Conservation (phyloP, 2,888 invertebrate species). For the Amphipoea oculea region DNA sequence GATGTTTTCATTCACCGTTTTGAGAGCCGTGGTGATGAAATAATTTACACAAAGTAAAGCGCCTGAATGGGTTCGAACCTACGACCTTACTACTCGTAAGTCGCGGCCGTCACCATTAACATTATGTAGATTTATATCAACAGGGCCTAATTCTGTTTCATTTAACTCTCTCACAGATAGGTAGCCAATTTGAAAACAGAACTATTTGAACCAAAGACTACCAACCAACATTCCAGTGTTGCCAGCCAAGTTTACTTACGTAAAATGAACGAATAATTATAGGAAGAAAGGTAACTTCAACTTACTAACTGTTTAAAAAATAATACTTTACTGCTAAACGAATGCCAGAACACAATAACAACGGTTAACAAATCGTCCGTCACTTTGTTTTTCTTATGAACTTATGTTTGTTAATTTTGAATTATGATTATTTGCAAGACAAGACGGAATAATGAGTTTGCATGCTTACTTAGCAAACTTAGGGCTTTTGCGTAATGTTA, state of each 20-base stretch:
- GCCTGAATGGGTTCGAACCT: too few relatives aligned
- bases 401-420: slow-evolving; percentile 33
- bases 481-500: background rate
- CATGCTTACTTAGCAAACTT: slow-evolving; percentile 17
- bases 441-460: slow-evolving; percentile 4
- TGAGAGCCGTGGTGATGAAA: too few relatives aligned
- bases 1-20: too few relatives aligned
- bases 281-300: slow-evolving; percentile 5
- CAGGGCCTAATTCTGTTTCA: too few relatives aligned
- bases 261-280: slow-evolving; percentile 32
- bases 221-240: slow-evolving; percentile 32
- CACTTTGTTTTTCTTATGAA: slow-evolving; percentile 3
- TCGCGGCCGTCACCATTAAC: too few relatives aligned
- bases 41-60: too few relatives aligned
- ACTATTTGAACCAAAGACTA: slow-evolving; percentile 4
- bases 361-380: slow-evolving; percentile 26
- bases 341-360: slow-evolving; percentile 46
- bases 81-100: too few relatives aligned
- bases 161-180: background rate
- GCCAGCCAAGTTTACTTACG: slow-evolving; percentile 35
- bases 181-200: slow-evolving; percentile 26
- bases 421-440: slow-evolving; percentile 16
- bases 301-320: slow-evolving; percentile 37
- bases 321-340: slow-evolving; percentile 58
- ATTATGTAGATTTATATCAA: background rate